Base-by-base conservation (phyloP, 2,888 invertebrate genomes). In the Caenorhabditis japonica region DNA sequence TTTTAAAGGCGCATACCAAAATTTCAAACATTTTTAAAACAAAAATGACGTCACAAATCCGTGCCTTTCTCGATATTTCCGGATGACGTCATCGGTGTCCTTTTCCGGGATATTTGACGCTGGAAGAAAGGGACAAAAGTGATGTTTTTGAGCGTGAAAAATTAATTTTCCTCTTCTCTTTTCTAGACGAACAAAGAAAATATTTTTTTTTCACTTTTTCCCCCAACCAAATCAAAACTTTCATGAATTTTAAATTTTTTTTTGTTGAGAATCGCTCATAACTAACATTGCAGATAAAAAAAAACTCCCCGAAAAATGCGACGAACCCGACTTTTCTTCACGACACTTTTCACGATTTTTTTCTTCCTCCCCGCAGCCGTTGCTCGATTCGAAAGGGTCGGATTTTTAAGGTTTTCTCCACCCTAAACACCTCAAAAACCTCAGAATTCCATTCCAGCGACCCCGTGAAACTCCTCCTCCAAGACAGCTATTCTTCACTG, bases 401-500 rank as follows among this genome's bases (percentile, higher is more conserved):
- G 73, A 36, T 73, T 60, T 33, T 55, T 73, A 1, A 72, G 72
- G 72, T 72, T 39, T 2, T 12, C 13, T 7, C n/a, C 12, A 19
- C n/a, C 12, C 21, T 47, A 2, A 23, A 12, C n/a, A n/a, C n/a
- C n/a, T n/a, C n/a, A n/a, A n/a, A n/a, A n/a, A n/a, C n/a, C n/a
- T n/a, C n/a, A n/a, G n/a, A n/a, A n/a, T n/a, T n/a, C n/a, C n/a
- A 8, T 62, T 77, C 12, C 64, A 79, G 79, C 62, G 79, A 79
- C 43, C 79, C 79, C 13, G 61, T 79, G 21, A 60, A 79, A 33
- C 51, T 79, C 10, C 58, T 79, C 2, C 72, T 79, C 1, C 76
- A 76, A 43, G 78, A 78, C 61, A 78, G 78, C 56, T 76, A 78
- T 75, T 75, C 75, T 70, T 77, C 77, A 2, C 73, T 77, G 75